Evolutionary conservation across 2,797 vertebrate species (phyloP).

Genomic region (Gallinago nigripennis): DNA sequence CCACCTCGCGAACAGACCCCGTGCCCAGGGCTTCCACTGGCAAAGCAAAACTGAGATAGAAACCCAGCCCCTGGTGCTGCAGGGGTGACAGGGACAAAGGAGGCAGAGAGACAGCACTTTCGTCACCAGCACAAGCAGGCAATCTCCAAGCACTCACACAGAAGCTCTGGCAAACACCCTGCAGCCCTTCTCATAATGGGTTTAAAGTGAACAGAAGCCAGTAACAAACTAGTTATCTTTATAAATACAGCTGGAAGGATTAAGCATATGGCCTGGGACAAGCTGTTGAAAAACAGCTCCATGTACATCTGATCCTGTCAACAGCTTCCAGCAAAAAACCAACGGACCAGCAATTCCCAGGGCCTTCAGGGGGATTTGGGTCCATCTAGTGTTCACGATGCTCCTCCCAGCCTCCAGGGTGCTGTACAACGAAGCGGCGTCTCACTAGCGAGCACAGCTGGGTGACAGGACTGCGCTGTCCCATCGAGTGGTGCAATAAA

Average conservation of each 20-base stretch:
- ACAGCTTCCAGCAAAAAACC: not conserved
- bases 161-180: not conserved
- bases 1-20: not conserved
- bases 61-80: not conserved
- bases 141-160: not conserved
- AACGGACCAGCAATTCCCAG: not conserved
- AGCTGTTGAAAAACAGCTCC: not conserved
- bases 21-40: not conserved
- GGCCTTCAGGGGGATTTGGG: not conserved
- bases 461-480: not conserved
- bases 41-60: not conserved
- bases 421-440: accelerated
- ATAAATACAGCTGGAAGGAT: not conserved
- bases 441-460: accelerated
- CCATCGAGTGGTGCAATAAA: not conserved
- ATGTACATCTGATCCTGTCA: not conserved
- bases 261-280: not conserved
- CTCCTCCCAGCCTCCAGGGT: not conserved
- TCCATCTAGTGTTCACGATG: not conserved
- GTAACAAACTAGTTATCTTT: not conserved
- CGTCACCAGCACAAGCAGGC: not conserved
- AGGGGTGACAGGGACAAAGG: not conserved
- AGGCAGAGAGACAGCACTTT: not conserved
- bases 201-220: not conserved
- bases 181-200: not conserved